phyloP scores from a whole-genome alignment of 1,140 invertebrate genomes.

The Antheraea mylitta region DNA sequence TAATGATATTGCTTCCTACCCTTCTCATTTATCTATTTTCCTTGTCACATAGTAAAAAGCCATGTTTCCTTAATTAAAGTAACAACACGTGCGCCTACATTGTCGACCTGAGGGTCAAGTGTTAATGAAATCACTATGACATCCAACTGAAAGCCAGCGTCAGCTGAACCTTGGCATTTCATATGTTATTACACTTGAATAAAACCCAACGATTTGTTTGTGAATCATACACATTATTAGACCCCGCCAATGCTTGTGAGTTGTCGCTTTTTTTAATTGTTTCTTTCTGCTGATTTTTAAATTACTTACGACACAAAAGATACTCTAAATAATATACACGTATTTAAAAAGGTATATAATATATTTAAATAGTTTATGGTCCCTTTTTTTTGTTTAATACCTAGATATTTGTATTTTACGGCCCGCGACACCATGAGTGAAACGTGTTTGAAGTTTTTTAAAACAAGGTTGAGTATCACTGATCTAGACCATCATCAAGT shows the following conservation, averaged over 20 bases:
- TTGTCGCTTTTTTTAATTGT: constrained; percentile 4
- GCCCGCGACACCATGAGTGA: too few species aligned
- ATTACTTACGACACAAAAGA: too few species aligned
- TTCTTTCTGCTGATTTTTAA: neutral
- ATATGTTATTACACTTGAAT: constrained; percentile 17
- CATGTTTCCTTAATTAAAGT: constrained; percentile 38
- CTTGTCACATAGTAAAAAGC: constrained; percentile 31
- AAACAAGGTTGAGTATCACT: too few species aligned
- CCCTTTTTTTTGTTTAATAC: too few species aligned
- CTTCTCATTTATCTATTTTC: constrained; percentile 20
- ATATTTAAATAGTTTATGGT: too few species aligned
- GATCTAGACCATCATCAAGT: too few species aligned
- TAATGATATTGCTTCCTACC: constrained; percentile 14
- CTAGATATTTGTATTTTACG: too few species aligned
- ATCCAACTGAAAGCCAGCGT: constrained; percentile 18
- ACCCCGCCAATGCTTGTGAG: constrained; percentile 1
- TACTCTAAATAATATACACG: too few species aligned
- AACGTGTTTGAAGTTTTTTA: too few species aligned
- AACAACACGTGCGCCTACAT: constrained; percentile 30
- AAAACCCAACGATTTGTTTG: constrained; percentile 15
- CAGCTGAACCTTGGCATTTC: constrained; percentile 23
- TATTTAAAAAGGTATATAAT: too few species aligned
- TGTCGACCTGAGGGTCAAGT: constrained; percentile 25
- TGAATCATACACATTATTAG: constrained; percentile 12
- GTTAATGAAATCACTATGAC: constrained; percentile 21